Conservation (phyloP, 2,113 vertebrate species). For the Anolis carolinensis region DNA sequence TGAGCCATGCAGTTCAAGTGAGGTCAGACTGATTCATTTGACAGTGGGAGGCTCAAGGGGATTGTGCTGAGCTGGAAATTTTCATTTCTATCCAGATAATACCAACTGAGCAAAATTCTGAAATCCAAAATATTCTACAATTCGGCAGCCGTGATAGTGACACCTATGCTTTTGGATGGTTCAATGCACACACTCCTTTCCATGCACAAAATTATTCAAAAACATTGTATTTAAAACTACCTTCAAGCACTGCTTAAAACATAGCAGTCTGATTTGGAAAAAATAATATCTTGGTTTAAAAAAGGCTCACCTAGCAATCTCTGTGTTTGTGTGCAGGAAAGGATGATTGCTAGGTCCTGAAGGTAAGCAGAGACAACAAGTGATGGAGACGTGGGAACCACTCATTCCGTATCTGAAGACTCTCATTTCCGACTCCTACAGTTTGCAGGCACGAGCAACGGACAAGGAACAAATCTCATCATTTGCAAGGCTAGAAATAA, state of each 20-base stretch:
- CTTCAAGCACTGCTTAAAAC: not conserved
- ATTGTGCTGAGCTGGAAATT: too few species aligned
- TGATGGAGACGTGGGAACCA: conserved; percentile 5
- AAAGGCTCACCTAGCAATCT: not conserved
- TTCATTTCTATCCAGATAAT: too few species aligned
- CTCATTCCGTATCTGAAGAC: conserved; percentile 7
- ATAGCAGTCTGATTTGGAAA: not conserved
- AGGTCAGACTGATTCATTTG: too few species aligned
- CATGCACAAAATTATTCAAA: too few species aligned
- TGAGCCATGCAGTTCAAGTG: too few species aligned
- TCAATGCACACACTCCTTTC: too few species aligned
- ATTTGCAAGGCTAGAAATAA: conserved; percentile 16
- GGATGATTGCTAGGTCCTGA: not conserved
- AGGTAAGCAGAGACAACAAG: conserved; percentile 6
- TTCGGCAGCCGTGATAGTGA: too few species aligned
- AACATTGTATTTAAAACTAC: too few species aligned
- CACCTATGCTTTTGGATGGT: too few species aligned
- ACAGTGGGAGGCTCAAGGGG: too few species aligned
- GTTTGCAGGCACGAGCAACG: not conserved
- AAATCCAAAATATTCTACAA: too few species aligned
- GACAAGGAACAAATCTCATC: not conserved
- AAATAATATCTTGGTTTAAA: not conserved
- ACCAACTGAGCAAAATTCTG: too few species aligned
- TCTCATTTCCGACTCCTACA: not conserved
- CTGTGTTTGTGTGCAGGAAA: not conserved